Percentiles rank a stretch among this genome's conserved stretches.
These are phyloP conservation scores for Crax fasciolata DNA, from an alignment of 2,797 vertebrate genomes.

Conservation along the genomic window DNA sequence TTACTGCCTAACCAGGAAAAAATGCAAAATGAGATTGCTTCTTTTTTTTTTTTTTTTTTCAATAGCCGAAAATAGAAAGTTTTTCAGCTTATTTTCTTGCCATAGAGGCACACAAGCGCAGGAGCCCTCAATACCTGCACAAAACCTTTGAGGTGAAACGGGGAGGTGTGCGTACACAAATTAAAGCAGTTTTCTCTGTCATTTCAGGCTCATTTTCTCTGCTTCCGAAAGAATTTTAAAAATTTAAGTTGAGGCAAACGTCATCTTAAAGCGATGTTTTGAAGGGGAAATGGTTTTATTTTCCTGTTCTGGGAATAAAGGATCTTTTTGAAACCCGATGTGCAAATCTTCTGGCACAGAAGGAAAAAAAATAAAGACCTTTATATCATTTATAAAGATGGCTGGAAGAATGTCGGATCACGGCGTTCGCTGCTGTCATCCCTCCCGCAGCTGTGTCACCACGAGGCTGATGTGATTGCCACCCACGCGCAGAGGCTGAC, in stretches of 20 bases:
- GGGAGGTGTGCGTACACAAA: neutral
- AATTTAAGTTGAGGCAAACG: neutral
- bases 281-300: constrained; percentile 44
- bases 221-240: constrained; percentile 17
- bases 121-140: neutral
- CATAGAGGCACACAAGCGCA: neutral
- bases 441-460: constrained; percentile 1
- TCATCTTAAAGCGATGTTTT: neutral
- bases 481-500: neutral
- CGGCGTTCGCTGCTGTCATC: neutral
- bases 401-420: neutral
- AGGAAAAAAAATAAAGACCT: neutral
- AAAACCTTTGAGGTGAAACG: neutral
- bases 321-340: neutral
- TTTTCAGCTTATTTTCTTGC: neutral
- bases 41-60: fast-evolving
- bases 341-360: neutral
- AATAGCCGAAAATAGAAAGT: constrained; percentile 8
- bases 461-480: neutral
- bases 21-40: constrained; percentile 22
- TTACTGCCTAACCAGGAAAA: constrained; percentile 35
- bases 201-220: constrained; percentile 9
- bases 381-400: constrained; percentile 48
- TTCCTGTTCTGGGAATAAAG: constrained; percentile 29
- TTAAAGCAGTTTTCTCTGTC: neutral